Evolutionary conservation across 30 jellyfish, hydroid and myxozoan species (phyloP).

Genomic region (Turritopsis dohrnii): DNA sequence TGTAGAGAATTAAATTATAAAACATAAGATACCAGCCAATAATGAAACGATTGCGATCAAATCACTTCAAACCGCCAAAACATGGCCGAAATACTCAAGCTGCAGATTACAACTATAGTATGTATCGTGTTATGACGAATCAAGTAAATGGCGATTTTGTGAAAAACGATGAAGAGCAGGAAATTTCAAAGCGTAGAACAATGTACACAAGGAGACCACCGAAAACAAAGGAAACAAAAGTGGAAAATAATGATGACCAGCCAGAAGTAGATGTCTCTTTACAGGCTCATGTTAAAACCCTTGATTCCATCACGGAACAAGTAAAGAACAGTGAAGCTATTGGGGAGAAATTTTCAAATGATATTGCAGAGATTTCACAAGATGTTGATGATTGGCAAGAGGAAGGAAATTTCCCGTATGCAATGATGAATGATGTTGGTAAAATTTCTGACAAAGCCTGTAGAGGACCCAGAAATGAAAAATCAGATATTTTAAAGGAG

Average conservation of each 20-base stretch:
- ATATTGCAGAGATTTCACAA: not conserved
- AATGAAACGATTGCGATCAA: not conserved
- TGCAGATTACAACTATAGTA: not conserved
- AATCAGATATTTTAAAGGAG: constrained; percentile 6
- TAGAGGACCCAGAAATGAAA: not conserved
- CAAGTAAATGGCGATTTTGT: not conserved
- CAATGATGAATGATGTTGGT: not conserved
- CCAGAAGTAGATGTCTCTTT: not conserved
- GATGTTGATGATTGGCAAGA: not conserved
- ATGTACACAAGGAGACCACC: constrained; percentile 4
- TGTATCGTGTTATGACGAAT: not conserved
- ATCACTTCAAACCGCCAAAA: not conserved
- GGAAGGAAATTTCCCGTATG: not conserved
- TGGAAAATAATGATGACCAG: not conserved
- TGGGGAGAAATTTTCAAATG: too few relatives aligned
- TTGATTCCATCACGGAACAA: not conserved
- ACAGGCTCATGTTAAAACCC: not conserved
- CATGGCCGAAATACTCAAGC: not conserved
- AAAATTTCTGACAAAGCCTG: not conserved
- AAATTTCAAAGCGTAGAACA: not conserved
- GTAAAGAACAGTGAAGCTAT: not conserved
- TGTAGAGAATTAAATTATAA: too few relatives aligned
- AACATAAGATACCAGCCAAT: not conserved
- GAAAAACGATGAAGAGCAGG: not conserved
- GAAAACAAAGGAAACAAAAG: not conserved